These are phyloP conservation scores for Manacus vitellinus DNA, from an alignment of 2,113 vertebrate genomes.

Conservation along the genomic window DNA sequence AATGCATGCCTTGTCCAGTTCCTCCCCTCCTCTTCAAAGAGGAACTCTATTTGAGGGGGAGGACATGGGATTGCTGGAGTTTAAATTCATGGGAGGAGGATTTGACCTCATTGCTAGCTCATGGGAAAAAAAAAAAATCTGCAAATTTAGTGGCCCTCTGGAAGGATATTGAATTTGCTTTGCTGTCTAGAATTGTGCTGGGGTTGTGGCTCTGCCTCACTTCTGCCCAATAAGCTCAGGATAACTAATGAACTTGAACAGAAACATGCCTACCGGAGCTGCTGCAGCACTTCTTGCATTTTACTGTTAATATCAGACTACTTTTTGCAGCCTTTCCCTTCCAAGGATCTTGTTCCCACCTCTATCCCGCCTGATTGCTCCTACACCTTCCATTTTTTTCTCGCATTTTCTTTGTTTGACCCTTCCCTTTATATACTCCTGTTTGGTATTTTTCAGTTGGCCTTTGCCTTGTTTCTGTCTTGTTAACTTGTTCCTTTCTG, in stretches of 20 bases:
- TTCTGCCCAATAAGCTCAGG: background rate
- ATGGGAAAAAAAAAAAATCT: fast-evolving
- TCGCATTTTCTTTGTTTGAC: background rate
- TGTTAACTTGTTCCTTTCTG: background rate
- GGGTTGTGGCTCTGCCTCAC: background rate
- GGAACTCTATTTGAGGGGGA: background rate
- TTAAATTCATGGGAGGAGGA: background rate
- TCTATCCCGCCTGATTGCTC: background rate
- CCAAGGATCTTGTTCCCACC: background rate
- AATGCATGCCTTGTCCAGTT: background rate
- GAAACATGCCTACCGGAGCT: background rate
- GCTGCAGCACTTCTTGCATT: background rate
- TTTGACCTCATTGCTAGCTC: background rate
- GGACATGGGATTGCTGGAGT: background rate
- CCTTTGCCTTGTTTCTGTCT: background rate
- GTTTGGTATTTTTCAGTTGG: background rate
- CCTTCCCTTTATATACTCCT: background rate
- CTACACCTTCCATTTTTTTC: background rate
- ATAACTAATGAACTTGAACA: background rate
- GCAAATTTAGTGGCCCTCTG: background rate
- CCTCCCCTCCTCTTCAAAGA: background rate
- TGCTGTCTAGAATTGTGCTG: background rate
- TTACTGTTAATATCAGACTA: background rate
- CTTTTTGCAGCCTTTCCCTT: background rate
- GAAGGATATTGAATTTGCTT: background rate